A percentile compares a stretch with the other conserved stretches of the same genome.
These are phyloP conservation scores for Aricia artaxerxes DNA, from an alignment of 2,888 invertebrate genomes.

Conservation along the genomic window DNA sequence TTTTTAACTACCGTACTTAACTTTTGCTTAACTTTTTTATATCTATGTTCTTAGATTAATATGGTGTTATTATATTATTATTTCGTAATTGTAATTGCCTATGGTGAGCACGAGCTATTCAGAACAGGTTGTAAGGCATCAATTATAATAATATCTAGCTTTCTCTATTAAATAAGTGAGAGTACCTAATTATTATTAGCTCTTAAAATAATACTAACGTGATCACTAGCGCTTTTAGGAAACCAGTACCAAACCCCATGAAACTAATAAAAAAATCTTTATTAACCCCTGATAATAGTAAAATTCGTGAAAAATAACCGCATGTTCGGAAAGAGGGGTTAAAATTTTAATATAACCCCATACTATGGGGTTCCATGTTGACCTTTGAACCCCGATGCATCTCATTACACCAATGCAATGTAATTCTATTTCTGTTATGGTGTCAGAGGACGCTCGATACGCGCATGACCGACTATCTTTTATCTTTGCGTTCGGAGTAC, in stretches of 20 bases:
- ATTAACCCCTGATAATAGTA: no score
- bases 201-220: not conserved
- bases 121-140: constrained; percentile 6
- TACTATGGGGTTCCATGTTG: not conserved
- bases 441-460: constrained; percentile 47
- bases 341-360: no score
- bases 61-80: not conserved
- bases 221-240: not conserved
- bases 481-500: constrained; percentile 36
- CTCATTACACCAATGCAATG: constrained; percentile 22
- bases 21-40: no score
- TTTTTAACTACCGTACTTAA: no score
- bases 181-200: not conserved
- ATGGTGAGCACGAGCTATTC: not conserved
- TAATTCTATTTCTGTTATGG: constrained; percentile 54
- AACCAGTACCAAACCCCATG: not conserved
- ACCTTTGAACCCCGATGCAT: constrained; percentile 19
- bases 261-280: no score
- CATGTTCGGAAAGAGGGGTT: not conserved
- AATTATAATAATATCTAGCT: not conserved
- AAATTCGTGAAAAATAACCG: not conserved
- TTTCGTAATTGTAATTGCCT: not conserved
- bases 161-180: constrained; percentile 10
- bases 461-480: constrained; percentile 64
- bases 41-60: not conserved